A percentile compares a stretch with the other conserved stretches of the same genome.
These are phyloP conservation scores for Climacteris rufus DNA, from an alignment of 2,113 vertebrate species.

Conservation along the genomic window DNA sequence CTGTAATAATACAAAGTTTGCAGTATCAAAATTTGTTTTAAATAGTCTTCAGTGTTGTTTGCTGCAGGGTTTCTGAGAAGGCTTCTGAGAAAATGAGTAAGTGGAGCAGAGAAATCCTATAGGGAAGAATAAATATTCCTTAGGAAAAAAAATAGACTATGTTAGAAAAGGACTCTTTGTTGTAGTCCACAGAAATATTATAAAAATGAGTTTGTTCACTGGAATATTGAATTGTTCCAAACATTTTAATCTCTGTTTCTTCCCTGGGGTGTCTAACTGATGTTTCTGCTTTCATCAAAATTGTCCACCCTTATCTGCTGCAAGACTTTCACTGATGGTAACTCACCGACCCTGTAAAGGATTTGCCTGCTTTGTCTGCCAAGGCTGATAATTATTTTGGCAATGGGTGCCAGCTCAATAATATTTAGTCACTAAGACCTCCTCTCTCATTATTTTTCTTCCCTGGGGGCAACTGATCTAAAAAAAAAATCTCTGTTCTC, in stretches of 20 bases:
- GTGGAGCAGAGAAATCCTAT: neutral
- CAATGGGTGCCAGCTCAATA: conserved; percentile 31
- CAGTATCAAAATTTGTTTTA: neutral
- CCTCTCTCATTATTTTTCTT: conserved; percentile 51
- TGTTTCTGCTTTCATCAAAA: neutral
- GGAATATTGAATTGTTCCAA: neutral
- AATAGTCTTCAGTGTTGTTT: neutral
- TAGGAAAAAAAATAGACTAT: neutral
- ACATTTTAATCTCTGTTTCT: neutral
- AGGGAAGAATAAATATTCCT: neutral
- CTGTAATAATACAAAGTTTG: neutral
- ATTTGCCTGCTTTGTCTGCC: conserved; percentile 18
- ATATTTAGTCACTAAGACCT: neutral
- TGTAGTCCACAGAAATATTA: neutral
- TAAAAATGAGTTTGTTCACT: neutral
- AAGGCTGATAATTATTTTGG: conserved; percentile 39
- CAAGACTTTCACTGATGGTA: neutral
- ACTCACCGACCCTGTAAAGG: neutral
- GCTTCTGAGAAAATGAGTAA: neutral
- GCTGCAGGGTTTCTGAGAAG: neutral
- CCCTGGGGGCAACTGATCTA: neutral
- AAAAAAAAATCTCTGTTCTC: neutral
- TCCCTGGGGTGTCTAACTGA: neutral
- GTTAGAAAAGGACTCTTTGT: neutral
- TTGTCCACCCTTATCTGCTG: neutral